phyloP scores from a whole-genome alignment of 2,888 invertebrate genomes.

The Ophion ventricosus region DNA sequence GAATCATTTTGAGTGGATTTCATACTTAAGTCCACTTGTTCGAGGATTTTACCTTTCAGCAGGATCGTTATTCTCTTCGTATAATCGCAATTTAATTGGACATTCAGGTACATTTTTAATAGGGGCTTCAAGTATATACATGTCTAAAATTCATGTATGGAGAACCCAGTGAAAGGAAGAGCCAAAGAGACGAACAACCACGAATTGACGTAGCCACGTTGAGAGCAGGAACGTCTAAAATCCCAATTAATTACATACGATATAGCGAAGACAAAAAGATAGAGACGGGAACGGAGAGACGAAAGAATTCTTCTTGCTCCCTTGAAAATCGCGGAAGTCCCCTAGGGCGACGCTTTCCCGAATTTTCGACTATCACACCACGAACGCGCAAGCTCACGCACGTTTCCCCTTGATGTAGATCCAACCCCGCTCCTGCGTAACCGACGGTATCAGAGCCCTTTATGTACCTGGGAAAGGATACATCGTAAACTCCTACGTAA shows the following conservation, averaged over 20 bases:
- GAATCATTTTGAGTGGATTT: neutral
- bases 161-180: slow-evolving; percentile 12
- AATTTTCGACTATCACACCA: slow-evolving; percentile 34
- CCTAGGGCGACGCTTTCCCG: slow-evolving; percentile 14
- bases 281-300: neutral
- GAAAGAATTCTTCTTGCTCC: neutral
- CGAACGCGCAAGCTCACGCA: slow-evolving; percentile 6
- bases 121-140: neutral
- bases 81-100: slow-evolving; percentile 79
- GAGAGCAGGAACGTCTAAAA: slow-evolving; percentile 80
- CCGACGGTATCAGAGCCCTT: slow-evolving; percentile 26
- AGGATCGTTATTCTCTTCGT: slow-evolving; percentile 65
- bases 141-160: neutral
- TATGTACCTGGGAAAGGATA: neutral
- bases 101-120: slow-evolving; percentile 63
- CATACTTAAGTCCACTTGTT: slow-evolving; percentile 5
- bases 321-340: neutral
- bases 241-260: slow-evolving; percentile 80
- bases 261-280: slow-evolving; percentile 38
- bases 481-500: neutral
- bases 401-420: slow-evolving; percentile 41
- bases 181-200: slow-evolving; percentile 71
- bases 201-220: slow-evolving; percentile 74
- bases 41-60: slow-evolving; percentile 49
- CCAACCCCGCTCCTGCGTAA: slow-evolving; percentile 14